Conservation (phyloP, 2,113 vertebrate genomes). For the Tretioscincus oriximinensis region DNA sequence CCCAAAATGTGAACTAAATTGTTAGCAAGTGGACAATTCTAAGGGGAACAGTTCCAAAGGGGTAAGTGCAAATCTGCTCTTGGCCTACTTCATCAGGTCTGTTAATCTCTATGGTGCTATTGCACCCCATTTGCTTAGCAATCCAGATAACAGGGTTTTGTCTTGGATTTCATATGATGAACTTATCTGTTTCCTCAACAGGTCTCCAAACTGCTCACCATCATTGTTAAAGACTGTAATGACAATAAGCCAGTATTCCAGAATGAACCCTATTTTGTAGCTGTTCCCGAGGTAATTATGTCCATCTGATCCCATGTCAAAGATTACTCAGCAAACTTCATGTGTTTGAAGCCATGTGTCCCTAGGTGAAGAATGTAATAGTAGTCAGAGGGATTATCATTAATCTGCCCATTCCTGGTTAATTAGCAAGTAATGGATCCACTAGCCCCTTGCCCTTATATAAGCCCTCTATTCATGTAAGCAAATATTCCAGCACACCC, state of each 20-base stretch:
- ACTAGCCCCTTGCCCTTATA: not conserved
- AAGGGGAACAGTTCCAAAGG: too few species aligned
- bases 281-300: constrained; percentile 72
- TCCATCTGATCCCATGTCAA: constrained; percentile 41
- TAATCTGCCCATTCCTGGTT: not conserved
- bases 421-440: not conserved
- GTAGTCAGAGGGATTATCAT: not conserved
- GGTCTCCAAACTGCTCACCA: rapidly evolving
- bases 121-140: too few species aligned
- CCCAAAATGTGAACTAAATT: too few species aligned
- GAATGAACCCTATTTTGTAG: constrained; percentile 51
- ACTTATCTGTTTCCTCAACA: constrained; percentile 41
- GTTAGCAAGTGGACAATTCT: too few species aligned
- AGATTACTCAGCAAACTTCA: not conserved
- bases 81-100: too few species aligned
- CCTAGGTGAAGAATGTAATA: too few species aligned
- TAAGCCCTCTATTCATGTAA: not conserved
- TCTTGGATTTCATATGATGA: not conserved
- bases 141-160: too few species aligned
- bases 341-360: not conserved
- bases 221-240: constrained; percentile 74
- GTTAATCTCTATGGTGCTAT: too few species aligned
- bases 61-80: too few species aligned
- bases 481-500: not conserved
- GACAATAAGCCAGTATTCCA: constrained; percentile 78